Base-by-base conservation (phyloP, 2,113 vertebrate species). In the Odocoileus virginianus region DNA sequence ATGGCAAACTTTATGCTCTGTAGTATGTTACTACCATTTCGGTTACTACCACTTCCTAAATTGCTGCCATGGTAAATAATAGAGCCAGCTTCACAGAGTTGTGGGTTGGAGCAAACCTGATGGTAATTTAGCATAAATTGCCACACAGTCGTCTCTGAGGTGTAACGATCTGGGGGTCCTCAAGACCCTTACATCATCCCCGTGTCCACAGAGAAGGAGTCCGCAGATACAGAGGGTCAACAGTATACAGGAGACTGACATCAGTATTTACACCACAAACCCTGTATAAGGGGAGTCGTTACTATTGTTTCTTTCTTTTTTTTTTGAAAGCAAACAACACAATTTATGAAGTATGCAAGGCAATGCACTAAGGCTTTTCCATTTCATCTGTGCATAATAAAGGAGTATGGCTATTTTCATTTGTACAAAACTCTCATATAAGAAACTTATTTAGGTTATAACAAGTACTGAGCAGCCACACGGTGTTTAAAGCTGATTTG, bases 271-370 rank as follows among this genome's bases (percentile, higher is more conserved):
- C 28, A 11, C 33, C 28, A 33, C 47, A 64, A 64, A 7, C 36
- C 74, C 28, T 52, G 5, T n/a, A 1, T 21, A 64, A 27, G 5
- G 7, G 16, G 50, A 43, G 54, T 36, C 11, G 2, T n/a, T 88
- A 43, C 23, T 25, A n/a, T 30, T 43, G 3, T 87, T 87, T 60
- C 28, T 3, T 28, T 58, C 12, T 13, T 30, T 60, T 12, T 60
- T 33, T 67, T 71, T 71, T 36, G 71, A 58, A 78, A 91, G 43
- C 54, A 85, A 94, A 76, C 19, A 79, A 60, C 25, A 23, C 5
- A 43, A 85, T 55, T 84, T 83, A 87, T 94, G 90, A 83, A 84
- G 23, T 84, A 40, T 33, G 40, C 79, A 84, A 61, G 91, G 45
- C 16, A 40, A 25, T 30, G 50, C n/a, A 52, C 12, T 57, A 93